Evolutionary conservation across 2,888 invertebrate genomes (phyloP).

Genomic region (Cryptosula pallasiana): DNA sequence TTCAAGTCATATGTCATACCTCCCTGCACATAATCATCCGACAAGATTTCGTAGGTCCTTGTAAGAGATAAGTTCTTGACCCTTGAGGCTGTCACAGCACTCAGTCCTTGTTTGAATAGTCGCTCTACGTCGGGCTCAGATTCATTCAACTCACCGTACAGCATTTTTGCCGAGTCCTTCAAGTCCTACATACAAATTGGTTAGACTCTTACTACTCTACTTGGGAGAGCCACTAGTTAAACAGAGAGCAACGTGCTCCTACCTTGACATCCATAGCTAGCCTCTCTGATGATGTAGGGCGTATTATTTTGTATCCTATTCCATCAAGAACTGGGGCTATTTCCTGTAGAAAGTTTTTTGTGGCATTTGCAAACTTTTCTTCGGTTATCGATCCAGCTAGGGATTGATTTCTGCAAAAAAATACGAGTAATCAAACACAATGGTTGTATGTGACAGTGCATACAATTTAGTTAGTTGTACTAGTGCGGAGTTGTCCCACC

Average conservation of each 20-base stretch:
- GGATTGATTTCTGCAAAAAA: no score
- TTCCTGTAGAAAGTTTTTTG: neutral
- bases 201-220: no score
- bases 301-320: constrained; percentile 15
- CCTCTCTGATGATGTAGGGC: no score
- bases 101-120: neutral
- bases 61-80: neutral
- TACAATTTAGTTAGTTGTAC: no score
- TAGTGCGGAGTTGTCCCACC: no score
- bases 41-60: neutral
- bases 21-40: neutral
- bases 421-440: no score
- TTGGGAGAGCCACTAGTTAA: no score
- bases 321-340: neutral
- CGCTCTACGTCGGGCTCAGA: neutral
- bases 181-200: neutral
- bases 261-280: no score
- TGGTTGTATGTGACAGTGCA: no score
- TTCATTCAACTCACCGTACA: constrained; percentile 1
- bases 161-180: neutral
- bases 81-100: neutral
- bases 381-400: no score
- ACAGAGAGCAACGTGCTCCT: no score
- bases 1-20: neutral
- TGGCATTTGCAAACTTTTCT: neutral